Percentiles rank a stretch among this genome's conserved stretches.
Evolutionary conservation across 1,140 invertebrate species (phyloP).

Genomic region (Diprion similis): DNA sequence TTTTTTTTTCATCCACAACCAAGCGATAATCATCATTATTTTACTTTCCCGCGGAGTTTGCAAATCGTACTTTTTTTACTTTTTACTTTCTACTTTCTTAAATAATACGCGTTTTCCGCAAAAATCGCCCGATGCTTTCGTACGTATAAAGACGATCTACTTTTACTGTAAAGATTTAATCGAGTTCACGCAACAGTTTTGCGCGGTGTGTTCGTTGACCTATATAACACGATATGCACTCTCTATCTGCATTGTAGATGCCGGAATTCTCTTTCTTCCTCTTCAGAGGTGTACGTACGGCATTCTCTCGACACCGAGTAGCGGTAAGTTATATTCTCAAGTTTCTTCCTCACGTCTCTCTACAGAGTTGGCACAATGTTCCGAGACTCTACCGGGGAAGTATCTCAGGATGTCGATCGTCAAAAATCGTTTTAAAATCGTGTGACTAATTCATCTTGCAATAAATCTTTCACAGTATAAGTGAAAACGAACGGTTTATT

Average conservation of each 20-base stretch:
- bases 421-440: no score
- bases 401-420: not conserved
- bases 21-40: no score
- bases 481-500: not conserved
- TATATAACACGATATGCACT: not conserved
- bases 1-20: no score
- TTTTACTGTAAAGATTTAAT: not conserved
- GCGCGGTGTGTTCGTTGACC: not conserved
- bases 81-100: no score
- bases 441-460: no score
- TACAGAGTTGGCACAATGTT: not conserved
- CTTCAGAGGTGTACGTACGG: not conserved
- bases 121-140: no score
- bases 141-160: not conserved
- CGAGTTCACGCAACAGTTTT: not conserved
- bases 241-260: not conserved
- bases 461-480: not conserved
- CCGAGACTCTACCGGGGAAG: not conserved
- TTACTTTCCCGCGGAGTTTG: no score
- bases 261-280: not conserved
- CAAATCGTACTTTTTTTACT: no score
- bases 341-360: not conserved
- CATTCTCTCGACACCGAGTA: constrained; percentile 1
- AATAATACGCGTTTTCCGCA: no score
- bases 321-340: not conserved